These are phyloP conservation scores for Lacanobia oleracea DNA, from an alignment of 2,888 invertebrate genomes.

Conservation along the genomic window DNA sequence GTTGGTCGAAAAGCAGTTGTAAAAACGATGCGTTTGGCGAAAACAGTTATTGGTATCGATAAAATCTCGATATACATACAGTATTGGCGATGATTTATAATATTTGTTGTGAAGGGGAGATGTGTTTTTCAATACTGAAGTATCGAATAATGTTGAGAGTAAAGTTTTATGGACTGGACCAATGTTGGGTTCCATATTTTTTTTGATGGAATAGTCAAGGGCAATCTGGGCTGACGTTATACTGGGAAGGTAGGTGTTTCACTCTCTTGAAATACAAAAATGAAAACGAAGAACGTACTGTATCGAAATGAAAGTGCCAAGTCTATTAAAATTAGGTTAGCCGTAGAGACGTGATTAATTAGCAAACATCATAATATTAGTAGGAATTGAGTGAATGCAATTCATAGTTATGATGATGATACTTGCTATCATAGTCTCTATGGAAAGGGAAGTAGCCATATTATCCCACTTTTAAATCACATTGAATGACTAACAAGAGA, in stretches of 20 bases:
- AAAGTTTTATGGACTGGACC: conserved; percentile 62
- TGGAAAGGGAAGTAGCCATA: too few relatives aligned
- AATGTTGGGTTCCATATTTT: conserved; percentile 38
- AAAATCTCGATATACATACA: conserved; percentile 80
- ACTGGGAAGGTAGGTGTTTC: not conserved
- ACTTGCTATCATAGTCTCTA: too few relatives aligned
- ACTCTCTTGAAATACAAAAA: too few relatives aligned
- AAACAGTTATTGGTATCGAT: conserved; percentile 78
- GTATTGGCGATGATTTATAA: conserved; percentile 79
- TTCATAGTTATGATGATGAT: too few relatives aligned
- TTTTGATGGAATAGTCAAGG: conserved; percentile 17
- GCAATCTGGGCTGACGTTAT: not conserved
- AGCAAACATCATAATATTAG: too few relatives aligned
- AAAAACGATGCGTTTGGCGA: conserved; percentile 79
- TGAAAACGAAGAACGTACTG: too few relatives aligned
- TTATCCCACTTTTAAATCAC: too few relatives aligned
- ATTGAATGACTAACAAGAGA: too few relatives aligned
- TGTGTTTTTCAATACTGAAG: conserved; percentile 69
- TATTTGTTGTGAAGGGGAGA: conserved; percentile 77
- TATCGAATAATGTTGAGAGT: conserved; percentile 60
- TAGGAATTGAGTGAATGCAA: too few relatives aligned
- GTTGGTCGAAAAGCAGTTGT: conserved; percentile 66
- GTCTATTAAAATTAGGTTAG: too few relatives aligned
- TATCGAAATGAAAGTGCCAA: too few relatives aligned
- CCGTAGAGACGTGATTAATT: too few relatives aligned